A percentile compares a stretch with the other conserved stretches of the same genome.
Conservation (phyloP, 2,888 invertebrate genomes). For the Spodoptera exigua region DNA sequence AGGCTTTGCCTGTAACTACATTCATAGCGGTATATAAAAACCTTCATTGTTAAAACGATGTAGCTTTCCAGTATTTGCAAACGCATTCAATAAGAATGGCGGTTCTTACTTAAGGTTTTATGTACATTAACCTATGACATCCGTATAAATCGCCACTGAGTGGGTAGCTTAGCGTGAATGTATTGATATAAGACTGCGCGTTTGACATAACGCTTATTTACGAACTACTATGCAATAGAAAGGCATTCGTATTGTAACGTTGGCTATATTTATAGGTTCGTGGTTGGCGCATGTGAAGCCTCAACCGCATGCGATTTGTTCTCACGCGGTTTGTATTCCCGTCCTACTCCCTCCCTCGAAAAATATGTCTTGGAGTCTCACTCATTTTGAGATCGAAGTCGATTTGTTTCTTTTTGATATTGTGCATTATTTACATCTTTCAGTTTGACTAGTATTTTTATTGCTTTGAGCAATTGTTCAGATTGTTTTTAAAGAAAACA, state of each 20-base stretch:
- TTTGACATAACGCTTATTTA: constrained; percentile 71
- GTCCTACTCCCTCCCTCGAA: constrained; percentile 66
- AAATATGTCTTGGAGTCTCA: constrained; percentile 62
- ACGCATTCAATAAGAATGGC: constrained; percentile 30
- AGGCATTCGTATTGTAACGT: constrained; percentile 70
- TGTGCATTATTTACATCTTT: constrained; percentile 65
- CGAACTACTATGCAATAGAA: constrained; percentile 69
- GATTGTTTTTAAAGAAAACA: constrained; percentile 6
- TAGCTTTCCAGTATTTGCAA: constrained; percentile 39
- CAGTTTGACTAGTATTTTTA: constrained; percentile 42
- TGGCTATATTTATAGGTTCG: constrained; percentile 69
- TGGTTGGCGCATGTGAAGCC: constrained; percentile 72
- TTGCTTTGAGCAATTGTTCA: constrained; percentile 15
- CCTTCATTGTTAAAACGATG: constrained; percentile 20
- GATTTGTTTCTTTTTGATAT: constrained; percentile 67
- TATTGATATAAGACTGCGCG: constrained; percentile 62
- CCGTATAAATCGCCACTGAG: constrained; percentile 54
- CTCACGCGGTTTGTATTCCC: constrained; percentile 79
- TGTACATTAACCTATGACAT: constrained; percentile 55
- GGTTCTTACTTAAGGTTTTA: constrained; percentile 45
- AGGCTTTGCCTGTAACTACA: neutral
- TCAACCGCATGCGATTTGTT: constrained; percentile 77
- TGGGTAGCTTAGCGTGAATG: constrained; percentile 53
- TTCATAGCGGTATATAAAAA: constrained; percentile 16
- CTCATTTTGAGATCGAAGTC: constrained; percentile 66